Evolutionary conservation across 2,113 vertebrate genomes (phyloP).

Genomic region (Cephalopterus ornatus): DNA sequence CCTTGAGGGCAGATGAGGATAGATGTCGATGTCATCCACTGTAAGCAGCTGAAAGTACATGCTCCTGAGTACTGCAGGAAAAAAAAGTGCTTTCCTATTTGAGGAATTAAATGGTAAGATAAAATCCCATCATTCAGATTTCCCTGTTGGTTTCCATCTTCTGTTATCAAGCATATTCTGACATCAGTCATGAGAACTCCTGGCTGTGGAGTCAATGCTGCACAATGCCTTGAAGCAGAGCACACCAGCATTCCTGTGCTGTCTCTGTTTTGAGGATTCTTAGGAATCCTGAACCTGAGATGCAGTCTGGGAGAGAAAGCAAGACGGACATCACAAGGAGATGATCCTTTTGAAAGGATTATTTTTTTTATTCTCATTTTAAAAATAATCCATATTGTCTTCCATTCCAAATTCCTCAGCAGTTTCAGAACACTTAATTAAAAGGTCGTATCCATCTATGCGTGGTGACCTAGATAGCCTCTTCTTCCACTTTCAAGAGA

Average conservation of each 20-base stretch:
- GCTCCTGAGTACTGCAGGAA: not conserved
- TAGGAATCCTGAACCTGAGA: not conserved
- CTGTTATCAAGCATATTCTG: not conserved
- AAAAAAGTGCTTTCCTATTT: not conserved
- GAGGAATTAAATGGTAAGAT: not conserved
- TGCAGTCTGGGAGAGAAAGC: not conserved
- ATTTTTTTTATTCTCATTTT: not conserved
- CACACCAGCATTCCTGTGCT: not conserved
- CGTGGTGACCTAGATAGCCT: not conserved
- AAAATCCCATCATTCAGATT: not conserved
- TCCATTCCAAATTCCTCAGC: not conserved
- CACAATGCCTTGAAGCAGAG: not conserved
- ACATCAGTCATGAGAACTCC: not conserved
- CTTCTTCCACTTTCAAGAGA: not conserved
- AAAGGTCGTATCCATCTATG: not conserved
- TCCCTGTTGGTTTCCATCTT: not conserved
- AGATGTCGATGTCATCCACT: not conserved
- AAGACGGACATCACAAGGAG: not conserved
- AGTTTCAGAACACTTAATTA: constrained; percentile 7
- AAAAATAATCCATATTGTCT: not conserved
- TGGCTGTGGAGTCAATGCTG: not conserved
- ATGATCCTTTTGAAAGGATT: not conserved
- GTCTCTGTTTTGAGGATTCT: not conserved
- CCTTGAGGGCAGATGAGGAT: not conserved
- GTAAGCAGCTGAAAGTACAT: not conserved